Evolutionary conservation across 1,140 invertebrate species (phyloP).

Genomic region (Pentalonia nigronervosa): DNA sequence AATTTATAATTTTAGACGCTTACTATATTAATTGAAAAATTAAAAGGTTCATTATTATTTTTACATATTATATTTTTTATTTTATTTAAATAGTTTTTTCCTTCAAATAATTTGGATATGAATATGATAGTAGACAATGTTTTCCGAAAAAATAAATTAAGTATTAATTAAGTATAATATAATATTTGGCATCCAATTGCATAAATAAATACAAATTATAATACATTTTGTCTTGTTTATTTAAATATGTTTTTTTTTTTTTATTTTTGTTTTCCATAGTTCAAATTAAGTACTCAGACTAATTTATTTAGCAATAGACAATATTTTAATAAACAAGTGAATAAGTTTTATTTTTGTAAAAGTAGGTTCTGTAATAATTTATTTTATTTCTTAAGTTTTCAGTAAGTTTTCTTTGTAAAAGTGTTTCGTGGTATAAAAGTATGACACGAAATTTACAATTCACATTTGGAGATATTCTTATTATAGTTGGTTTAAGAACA

Average conservation of each 20-base stretch:
- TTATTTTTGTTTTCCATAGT: background rate
- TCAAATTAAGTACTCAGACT: background rate
- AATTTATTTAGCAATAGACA: slow-evolving; percentile 15
- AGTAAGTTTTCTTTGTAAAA: background rate
- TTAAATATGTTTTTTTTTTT: background rate
- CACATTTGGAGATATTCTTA: background rate
- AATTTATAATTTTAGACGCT: too few species aligned
- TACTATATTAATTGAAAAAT: too few species aligned
- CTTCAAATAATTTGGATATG: too few species aligned
- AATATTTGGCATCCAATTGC: background rate
- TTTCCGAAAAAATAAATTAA: too few species aligned
- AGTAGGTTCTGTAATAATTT: background rate
- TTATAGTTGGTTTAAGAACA: background rate
- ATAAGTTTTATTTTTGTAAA: background rate
- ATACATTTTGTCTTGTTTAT: background rate
- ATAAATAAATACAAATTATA: background rate
- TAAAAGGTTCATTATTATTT: too few species aligned
- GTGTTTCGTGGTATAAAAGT: background rate
- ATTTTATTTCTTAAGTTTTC: background rate
- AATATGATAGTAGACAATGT: too few species aligned
- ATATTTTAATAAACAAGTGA: background rate
- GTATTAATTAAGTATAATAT: background rate
- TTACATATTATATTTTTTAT: too few species aligned
- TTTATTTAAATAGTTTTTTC: too few species aligned
- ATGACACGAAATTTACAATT: background rate